Evolutionary conservation across 2,797 vertebrate genomes (phyloP).

Genomic region (Chelidonichthys spinosus): DNA sequence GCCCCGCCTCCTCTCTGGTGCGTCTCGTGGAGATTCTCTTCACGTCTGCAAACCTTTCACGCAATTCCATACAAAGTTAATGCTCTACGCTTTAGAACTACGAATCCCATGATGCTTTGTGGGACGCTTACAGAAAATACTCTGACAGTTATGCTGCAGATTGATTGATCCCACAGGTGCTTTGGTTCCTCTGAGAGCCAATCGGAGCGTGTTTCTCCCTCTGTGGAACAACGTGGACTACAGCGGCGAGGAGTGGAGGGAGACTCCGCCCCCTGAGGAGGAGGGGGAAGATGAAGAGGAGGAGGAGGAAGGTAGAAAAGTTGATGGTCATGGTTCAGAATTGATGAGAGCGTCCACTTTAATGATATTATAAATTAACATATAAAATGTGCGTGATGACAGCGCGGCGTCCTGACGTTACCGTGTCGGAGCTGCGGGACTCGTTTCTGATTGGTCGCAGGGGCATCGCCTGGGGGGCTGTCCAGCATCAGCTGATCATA

Average conservation of each 20-base stretch:
- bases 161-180: conserved; percentile 26
- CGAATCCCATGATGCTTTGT: no score
- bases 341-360: no score
- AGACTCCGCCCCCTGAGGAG: conserved; percentile 54
- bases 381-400: conserved; percentile 7
- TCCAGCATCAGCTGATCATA: conserved; percentile 70
- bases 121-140: no score
- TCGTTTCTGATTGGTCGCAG: conserved; percentile 60
- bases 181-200: conserved; percentile 78
- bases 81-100: background rate
- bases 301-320: conserved; percentile 13
- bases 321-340: no score
- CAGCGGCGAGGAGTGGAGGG: conserved; percentile 74
- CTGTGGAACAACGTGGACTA: conserved; percentile 83
- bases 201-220: conserved; percentile 76
- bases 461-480: background rate
- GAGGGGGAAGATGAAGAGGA: conserved; percentile 27
- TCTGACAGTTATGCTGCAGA: no score
- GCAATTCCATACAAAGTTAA: no score
- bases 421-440: conserved; percentile 65
- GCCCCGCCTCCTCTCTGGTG: no score
- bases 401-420: conserved; percentile 66
- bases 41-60: no score
- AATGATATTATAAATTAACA: no score
- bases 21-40: no score